Conservation (phyloP, 2,797 vertebrate species). For the Rousettus madagascariensis region DNA sequence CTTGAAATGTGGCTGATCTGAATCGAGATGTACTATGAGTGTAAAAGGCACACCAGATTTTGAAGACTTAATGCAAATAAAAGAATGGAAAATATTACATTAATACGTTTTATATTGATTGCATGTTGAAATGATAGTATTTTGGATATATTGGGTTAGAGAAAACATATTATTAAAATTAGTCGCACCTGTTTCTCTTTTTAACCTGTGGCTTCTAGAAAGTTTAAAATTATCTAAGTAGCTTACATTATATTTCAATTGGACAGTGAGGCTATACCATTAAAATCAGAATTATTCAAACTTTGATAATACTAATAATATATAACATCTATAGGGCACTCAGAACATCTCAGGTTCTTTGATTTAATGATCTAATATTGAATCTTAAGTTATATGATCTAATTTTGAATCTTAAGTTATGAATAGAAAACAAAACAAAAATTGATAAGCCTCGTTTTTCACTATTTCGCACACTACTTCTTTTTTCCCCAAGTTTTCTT, state of each 20-base stretch:
- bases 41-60: not conserved
- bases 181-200: slow-evolving; percentile 2
- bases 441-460: not conserved
- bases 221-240: not conserved
- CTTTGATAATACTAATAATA: not conserved
- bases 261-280: not conserved
- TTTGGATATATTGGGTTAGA: not conserved
- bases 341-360: not conserved
- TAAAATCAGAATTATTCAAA: slow-evolving; percentile 12
- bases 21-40: not conserved
- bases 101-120: not conserved
- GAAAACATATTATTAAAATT: slow-evolving; percentile 33
- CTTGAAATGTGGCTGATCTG: not conserved
- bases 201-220: not conserved
- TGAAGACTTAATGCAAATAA: not conserved
- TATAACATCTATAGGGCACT: not conserved
- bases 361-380: not conserved
- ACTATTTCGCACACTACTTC: not conserved
- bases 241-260: not conserved
- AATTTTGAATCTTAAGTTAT: slow-evolving; percentile 41
- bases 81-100: not conserved
- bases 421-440: slow-evolving; percentile 11
- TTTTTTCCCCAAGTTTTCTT: not conserved
- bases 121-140: not conserved
- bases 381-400: not conserved